Evolutionary conservation across 2,888 invertebrate species (phyloP).

Genomic region (Diachrysia chrysitis): DNA sequence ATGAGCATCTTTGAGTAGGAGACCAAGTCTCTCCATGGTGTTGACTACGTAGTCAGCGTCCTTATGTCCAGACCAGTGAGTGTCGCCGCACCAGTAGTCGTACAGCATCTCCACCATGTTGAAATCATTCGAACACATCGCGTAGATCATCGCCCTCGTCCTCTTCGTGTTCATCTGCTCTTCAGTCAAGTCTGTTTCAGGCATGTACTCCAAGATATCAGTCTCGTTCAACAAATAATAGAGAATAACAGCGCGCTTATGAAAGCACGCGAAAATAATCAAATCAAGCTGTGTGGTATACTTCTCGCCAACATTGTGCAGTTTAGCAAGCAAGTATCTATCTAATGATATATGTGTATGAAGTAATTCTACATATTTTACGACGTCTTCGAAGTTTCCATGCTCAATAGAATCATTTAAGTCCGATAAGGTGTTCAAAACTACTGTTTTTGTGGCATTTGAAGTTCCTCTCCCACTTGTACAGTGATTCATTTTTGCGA

Average conservation of each 20-base stretch:
- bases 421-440: background rate
- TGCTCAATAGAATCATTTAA: slow-evolving; percentile 14
- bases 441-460: background rate
- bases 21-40: slow-evolving; percentile 16
- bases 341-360: slow-evolving; percentile 5
- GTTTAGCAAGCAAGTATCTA: slow-evolving; percentile 4
- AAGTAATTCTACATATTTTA: slow-evolving; percentile 8
- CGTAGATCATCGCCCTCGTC: slow-evolving; percentile 26
- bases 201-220: slow-evolving; percentile 33
- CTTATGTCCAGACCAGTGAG: slow-evolving; percentile 25
- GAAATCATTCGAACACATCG: slow-evolving; percentile 16
- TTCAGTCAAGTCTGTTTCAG: slow-evolving; percentile 6
- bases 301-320: background rate
- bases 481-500: background rate
- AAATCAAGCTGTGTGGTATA: slow-evolving; percentile 28
- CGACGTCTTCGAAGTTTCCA: background rate
- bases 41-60: slow-evolving; percentile 2
- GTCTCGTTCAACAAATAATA: slow-evolving; percentile 18
- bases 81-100: slow-evolving; percentile 40
- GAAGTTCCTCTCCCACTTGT: background rate
- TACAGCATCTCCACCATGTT: slow-evolving; percentile 43
- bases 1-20: slow-evolving; percentile 7
- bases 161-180: slow-evolving; percentile 13
- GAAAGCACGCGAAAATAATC: slow-evolving; percentile 36
- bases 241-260: slow-evolving; percentile 12